These are phyloP conservation scores for Dolomedes plantarius DNA, from an alignment of 2,888 invertebrate species.

Conservation along the genomic window DNA sequence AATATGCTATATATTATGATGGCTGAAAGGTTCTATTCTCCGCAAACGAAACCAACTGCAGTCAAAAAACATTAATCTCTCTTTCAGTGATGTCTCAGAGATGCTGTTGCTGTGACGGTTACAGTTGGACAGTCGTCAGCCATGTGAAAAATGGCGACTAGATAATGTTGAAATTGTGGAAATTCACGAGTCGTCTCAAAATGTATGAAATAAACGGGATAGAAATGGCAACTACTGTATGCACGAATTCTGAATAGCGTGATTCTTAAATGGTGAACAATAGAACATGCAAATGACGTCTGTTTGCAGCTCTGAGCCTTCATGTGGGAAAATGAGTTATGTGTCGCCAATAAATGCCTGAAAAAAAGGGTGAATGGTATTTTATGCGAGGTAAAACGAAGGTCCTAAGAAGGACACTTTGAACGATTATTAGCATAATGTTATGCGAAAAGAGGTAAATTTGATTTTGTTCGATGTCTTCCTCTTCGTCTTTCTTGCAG, in stretches of 20 bases:
- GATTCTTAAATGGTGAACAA: constrained; percentile 14
- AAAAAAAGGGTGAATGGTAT: neutral
- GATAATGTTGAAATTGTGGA: constrained; percentile 31
- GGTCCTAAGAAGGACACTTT: neutral
- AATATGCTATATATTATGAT: no score
- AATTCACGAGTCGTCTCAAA: constrained; percentile 37
- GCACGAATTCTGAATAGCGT: neutral
- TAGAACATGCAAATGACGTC: constrained; percentile 14
- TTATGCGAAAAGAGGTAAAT: no score
- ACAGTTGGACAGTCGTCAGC: constrained; percentile 26
- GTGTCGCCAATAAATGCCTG: neutral
- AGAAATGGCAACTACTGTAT: constrained; percentile 12
- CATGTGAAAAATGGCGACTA: constrained; percentile 37
- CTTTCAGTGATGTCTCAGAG: constrained; percentile 23
- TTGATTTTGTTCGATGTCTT: no score
- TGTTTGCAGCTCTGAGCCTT: neutral
- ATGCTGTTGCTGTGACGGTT: constrained; percentile 25
- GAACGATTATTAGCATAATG: neutral
- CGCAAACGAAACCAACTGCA: no score
- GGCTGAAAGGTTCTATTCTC: no score
- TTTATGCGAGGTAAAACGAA: constrained; percentile 25
- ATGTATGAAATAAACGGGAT: constrained; percentile 32
- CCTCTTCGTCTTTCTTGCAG: no score
- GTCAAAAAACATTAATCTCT: neutral
- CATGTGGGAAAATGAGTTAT: neutral